These are phyloP conservation scores for Oligia fasciuncula DNA, from an alignment of 2,888 invertebrate species.

Conservation along the genomic window DNA sequence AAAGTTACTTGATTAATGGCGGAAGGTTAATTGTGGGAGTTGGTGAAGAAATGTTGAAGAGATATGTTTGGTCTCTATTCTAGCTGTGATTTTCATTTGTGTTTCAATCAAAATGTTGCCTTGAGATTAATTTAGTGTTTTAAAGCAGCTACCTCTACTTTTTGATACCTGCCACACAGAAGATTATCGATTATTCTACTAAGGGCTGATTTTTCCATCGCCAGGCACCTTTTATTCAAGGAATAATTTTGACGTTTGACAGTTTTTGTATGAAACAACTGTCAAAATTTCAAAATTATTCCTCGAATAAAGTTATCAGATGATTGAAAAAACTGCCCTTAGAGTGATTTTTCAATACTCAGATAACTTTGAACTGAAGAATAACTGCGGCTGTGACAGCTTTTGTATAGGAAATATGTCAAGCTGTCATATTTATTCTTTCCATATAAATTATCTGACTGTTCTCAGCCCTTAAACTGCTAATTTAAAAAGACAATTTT, in stretches of 20 bases:
- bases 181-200: background rate
- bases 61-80: constrained; percentile 11
- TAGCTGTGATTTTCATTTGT: constrained; percentile 6
- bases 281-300: too few species aligned
- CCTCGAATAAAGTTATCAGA: too few species aligned
- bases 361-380: background rate
- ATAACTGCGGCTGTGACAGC: too few species aligned
- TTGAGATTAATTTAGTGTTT: background rate
- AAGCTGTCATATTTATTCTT: background rate
- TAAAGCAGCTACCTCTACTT: background rate
- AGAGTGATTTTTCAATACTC: background rate
- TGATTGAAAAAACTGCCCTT: too few species aligned
- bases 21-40: constrained; percentile 43
- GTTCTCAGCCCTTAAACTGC: background rate
- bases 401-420: too few species aligned
- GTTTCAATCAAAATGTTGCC: background rate
- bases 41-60: constrained; percentile 22
- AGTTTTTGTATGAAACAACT: too few species aligned
- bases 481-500: background rate
- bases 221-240: too few species aligned
- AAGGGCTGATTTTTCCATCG: background rate
- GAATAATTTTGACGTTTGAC: too few species aligned
- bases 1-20: constrained; percentile 63
- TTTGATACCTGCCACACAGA: too few species aligned
- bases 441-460: background rate